These are phyloP conservation scores for Lindbergichthys nudifrons DNA, from an alignment of 2,797 vertebrate species.

Conservation along the genomic window DNA sequence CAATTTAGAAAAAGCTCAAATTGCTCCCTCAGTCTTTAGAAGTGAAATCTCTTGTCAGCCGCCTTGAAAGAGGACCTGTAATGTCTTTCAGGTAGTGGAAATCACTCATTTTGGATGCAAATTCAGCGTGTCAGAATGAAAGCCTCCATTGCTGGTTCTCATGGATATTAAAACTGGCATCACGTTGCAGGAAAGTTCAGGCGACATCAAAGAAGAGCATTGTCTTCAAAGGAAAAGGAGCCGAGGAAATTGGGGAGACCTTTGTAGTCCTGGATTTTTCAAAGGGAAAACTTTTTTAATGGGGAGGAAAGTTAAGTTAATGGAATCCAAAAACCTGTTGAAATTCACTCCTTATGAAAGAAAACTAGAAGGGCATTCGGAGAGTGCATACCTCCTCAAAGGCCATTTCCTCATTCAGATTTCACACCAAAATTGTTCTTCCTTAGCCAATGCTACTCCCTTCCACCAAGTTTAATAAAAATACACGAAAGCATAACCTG, in stretches of 20 bases:
- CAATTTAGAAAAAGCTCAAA: constrained; percentile 19
- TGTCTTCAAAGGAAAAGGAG: constrained; percentile 65
- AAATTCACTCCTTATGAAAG: constrained; percentile 33
- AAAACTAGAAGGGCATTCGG: background rate
- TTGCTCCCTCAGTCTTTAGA: background rate
- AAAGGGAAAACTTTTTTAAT: constrained; percentile 5
- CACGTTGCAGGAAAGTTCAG: constrained; percentile 52
- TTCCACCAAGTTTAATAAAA: too few relatives aligned
- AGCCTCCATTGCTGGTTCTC: constrained; percentile 48
- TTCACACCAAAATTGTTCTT: too few relatives aligned
- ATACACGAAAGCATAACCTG: too few relatives aligned
- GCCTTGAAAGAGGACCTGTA: background rate
- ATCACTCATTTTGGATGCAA: constrained; percentile 44
- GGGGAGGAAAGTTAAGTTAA: constrained; percentile 2
- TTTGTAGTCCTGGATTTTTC: constrained; percentile 61
- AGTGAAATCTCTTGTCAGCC: constrained; percentile 17
- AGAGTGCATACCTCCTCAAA: too few relatives aligned
- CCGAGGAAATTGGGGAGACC: constrained; percentile 38
- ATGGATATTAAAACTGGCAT: constrained; percentile 55
- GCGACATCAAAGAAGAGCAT: constrained; percentile 65
- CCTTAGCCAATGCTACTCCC: too few relatives aligned
- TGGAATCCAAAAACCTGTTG: constrained; percentile 27
- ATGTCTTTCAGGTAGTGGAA: constrained; percentile 24
- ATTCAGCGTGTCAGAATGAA: constrained; percentile 16
- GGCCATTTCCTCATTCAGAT: too few relatives aligned